These are phyloP conservation scores for Ataeniobius toweri DNA, from an alignment of 2,797 vertebrate genomes.

Conservation along the genomic window DNA sequence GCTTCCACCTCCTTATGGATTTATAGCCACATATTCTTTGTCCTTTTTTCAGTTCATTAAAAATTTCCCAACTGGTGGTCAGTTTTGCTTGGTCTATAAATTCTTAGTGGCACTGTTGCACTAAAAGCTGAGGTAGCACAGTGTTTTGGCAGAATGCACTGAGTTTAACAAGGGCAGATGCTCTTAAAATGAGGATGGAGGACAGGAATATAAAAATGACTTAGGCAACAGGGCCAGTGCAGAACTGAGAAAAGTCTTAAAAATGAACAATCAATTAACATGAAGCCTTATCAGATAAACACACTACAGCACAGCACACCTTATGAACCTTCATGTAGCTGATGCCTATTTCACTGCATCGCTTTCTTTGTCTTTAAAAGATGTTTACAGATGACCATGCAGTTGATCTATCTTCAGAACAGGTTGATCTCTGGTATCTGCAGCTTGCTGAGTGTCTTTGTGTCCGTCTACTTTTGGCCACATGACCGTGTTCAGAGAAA, in stretches of 20 bases:
- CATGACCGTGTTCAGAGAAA: neutral
- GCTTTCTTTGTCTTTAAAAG: constrained; percentile 43
- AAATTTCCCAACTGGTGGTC: constrained; percentile 24
- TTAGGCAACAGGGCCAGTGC: constrained; percentile 2
- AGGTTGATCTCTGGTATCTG: constrained; percentile 28
- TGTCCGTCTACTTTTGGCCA: constrained; percentile 12
- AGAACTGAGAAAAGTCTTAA: neutral
- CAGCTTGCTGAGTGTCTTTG: constrained; percentile 13
- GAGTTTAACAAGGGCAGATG: constrained; percentile 81
- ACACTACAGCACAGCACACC: constrained; percentile 19
- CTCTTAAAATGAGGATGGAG: constrained; percentile 19
- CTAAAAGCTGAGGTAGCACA: constrained; percentile 86
- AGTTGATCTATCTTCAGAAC: constrained; percentile 38
- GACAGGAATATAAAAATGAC: constrained; percentile 29
- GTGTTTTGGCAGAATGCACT: constrained; percentile 83
- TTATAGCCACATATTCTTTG: neutral
- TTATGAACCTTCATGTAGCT: constrained; percentile 20
- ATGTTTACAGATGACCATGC: constrained; percentile 60
- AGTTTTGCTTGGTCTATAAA: constrained; percentile 76
- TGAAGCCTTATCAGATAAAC: constrained; percentile 17
- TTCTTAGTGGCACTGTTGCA: constrained; percentile 80
- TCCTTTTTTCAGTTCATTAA: neutral
- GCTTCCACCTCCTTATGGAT: neutral
- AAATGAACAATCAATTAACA: constrained; percentile 27
- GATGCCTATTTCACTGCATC: constrained; percentile 34